Evolutionary conservation across 1,140 invertebrate genomes (phyloP), one percentile per base, ranked within the genome.

Genomic region (Brachionus rubens): DNA sequence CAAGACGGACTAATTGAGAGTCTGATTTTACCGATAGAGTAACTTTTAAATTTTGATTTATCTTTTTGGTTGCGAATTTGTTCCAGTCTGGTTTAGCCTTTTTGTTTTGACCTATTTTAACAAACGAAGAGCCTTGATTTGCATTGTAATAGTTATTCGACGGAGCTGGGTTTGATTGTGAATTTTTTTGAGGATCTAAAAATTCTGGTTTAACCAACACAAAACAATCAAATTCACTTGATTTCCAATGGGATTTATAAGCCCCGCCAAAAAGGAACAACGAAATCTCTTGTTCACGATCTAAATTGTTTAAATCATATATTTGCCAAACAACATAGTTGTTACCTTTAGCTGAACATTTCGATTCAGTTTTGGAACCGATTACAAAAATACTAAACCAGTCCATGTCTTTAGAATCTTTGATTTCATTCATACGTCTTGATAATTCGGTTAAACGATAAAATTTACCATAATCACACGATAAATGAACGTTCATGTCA

Each of bases 351-450:
- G 46, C 46, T 24, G 68, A 72, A 24, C 68, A 72, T 16, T 72
- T 72, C 14, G 68, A 40, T 10, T 72, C 68, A 4, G 46, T 72
- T 72, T 72, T 72, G n/a, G 68, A 72, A 2, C 46, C 68, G 19
- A 72, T 36, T 72, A 72, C 50, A 54, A 72, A 72, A 21, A 72
- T 54, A 36, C 46, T 72, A 16, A 36, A 72, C 68, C 68, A 72
- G 46, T 72, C 50, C 46, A 72, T 36, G 46, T 72, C 68, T 50
- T 48, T 50, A n/a, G 46, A 36, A 41, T 54, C 68, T n/a, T 72
- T 72, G 9, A 72, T 36, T 41, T 72, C 68, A 1, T 50, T n/a
- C 19, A 54, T 72, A 24, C 68, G 68, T 12, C 68, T 26, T 21
- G 16, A 26, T 12, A 72, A 14, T 10, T 72, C 68, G 10, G 68